phyloP scores from a whole-genome alignment of 2,797 vertebrate species.

The Gymnoscopelus microlampas region DNA sequence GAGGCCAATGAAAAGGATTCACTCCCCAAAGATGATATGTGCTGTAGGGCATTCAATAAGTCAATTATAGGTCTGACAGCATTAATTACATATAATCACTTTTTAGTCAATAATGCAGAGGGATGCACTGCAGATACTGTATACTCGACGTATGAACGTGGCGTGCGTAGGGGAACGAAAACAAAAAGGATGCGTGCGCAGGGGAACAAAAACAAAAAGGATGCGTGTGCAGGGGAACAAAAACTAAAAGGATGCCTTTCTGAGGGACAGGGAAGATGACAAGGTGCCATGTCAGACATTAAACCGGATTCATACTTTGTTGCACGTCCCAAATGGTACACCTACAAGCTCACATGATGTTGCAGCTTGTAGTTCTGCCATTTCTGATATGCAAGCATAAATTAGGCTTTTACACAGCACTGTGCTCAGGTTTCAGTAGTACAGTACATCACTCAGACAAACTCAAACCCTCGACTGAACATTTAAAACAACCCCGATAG shows the following conservation, averaged over 20 bases:
- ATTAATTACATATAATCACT: slow-evolving; percentile 40
- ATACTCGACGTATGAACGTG: background rate
- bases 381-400: too few relatives aligned
- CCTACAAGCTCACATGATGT: background rate
- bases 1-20: background rate
- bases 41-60: slow-evolving; percentile 28
- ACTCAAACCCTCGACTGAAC: background rate
- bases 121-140: slow-evolving; percentile 20
- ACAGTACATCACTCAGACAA: slow-evolving; percentile 58
- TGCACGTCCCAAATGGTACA: too few relatives aligned
- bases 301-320: background rate
- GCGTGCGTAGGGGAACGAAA: background rate
- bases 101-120: slow-evolving; percentile 36
- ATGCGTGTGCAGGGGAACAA: slow-evolving; percentile 29
- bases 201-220: slow-evolving; percentile 13
- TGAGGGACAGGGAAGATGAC: slow-evolving; percentile 43
- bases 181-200: background rate
- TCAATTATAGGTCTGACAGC: slow-evolving; percentile 36
- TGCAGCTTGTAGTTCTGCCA: too few relatives aligned
- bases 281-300: slow-evolving; percentile 57
- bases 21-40: background rate
- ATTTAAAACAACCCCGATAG: slow-evolving; percentile 34
- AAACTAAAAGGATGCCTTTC: slow-evolving; percentile 24
- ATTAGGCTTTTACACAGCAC: slow-evolving; percentile 36
- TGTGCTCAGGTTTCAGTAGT: slow-evolving; percentile 72